These are phyloP conservation scores for Hippopotamyrus pictus DNA, from an alignment of 2,797 vertebrate genomes.

Conservation along the genomic window DNA sequence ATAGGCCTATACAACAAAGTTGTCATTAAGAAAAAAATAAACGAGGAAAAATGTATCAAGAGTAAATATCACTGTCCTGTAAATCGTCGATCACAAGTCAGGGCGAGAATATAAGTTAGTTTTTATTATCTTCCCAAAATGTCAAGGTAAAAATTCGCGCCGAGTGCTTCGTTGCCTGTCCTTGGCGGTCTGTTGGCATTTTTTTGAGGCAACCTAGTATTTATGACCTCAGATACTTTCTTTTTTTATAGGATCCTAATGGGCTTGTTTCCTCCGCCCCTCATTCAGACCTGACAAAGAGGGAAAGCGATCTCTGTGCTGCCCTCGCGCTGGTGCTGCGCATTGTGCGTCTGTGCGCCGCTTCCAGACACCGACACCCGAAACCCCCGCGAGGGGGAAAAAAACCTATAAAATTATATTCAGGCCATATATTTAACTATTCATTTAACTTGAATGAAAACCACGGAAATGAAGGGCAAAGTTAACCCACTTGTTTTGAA, in stretches of 20 bases:
- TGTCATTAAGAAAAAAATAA: constrained; percentile 24
- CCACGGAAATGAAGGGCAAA: constrained; percentile 32
- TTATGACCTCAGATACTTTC: constrained; percentile 62
- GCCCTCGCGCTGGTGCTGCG: constrained; percentile 25
- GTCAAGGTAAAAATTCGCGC: constrained; percentile 34
- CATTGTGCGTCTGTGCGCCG: constrained; percentile 48
- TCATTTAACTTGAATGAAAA: constrained; percentile 43
- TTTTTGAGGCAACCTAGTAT: constrained; percentile 45
- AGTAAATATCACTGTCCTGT: constrained; percentile 13
- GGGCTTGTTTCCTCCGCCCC: constrained; percentile 64
- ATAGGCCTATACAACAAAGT: constrained; percentile 17
- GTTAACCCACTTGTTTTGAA: not conserved
- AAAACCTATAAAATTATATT: constrained; percentile 55
- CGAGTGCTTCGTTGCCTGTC: constrained; percentile 42
- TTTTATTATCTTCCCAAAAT: constrained; percentile 30
- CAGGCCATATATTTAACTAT: constrained; percentile 49
- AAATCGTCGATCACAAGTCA: not conserved
- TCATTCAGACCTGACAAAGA: constrained; percentile 62
- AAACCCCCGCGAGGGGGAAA: constrained; percentile 46
- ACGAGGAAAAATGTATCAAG: not conserved
- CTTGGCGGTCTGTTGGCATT: constrained; percentile 47
- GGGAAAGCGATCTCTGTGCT: constrained; percentile 56
- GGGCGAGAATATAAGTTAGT: constrained; percentile 14
- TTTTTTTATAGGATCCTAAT: constrained; percentile 71
- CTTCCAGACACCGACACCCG: constrained; percentile 50